Evolutionary conservation across 2,888 invertebrate species (phyloP).

Genomic region (Myopa tessellatipennis): DNA sequence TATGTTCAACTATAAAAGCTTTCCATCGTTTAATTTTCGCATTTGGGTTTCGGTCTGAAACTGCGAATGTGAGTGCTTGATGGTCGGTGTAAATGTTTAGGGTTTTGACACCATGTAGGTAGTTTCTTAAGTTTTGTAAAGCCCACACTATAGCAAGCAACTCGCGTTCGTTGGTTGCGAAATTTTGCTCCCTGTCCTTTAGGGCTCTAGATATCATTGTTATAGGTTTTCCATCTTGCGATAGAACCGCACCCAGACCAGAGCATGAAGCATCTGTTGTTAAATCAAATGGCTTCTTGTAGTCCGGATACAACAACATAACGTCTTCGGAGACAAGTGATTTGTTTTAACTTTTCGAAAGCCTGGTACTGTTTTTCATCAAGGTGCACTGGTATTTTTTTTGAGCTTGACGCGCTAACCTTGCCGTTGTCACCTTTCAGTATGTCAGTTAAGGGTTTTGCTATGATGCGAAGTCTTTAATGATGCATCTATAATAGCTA

Average conservation of each 20-base stretch:
- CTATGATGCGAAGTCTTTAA: slow-evolving; percentile 39
- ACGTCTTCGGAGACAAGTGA: too few relatives aligned
- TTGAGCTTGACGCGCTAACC: slow-evolving; percentile 42
- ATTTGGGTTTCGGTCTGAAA: too few relatives aligned
- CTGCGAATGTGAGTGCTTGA: neutral
- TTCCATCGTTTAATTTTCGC: too few relatives aligned
- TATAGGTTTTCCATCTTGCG: too few relatives aligned
- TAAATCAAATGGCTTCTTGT: too few relatives aligned
- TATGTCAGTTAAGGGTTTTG: slow-evolving; percentile 46
- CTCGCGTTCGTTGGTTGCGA: slow-evolving; percentile 43
- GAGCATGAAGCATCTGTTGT: too few relatives aligned
- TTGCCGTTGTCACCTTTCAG: slow-evolving; percentile 47
- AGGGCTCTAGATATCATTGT: too few relatives aligned
- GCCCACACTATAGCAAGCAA: slow-evolving; percentile 28
- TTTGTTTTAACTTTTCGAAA: slow-evolving; percentile 22
- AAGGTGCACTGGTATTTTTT: slow-evolving; percentile 34
- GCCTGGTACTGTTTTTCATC: slow-evolving; percentile 32
- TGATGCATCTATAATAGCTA: too few relatives aligned
- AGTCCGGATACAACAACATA: too few relatives aligned
- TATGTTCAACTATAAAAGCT: too few relatives aligned
- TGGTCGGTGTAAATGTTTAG: neutral
- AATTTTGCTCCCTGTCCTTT: too few relatives aligned
- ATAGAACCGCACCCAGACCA: too few relatives aligned
- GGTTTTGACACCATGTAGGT: neutral
- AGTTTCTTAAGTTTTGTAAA: neutral